Base-by-base conservation (phyloP, 2,113 vertebrate genomes). In the Takifugu bimaculatus region DNA sequence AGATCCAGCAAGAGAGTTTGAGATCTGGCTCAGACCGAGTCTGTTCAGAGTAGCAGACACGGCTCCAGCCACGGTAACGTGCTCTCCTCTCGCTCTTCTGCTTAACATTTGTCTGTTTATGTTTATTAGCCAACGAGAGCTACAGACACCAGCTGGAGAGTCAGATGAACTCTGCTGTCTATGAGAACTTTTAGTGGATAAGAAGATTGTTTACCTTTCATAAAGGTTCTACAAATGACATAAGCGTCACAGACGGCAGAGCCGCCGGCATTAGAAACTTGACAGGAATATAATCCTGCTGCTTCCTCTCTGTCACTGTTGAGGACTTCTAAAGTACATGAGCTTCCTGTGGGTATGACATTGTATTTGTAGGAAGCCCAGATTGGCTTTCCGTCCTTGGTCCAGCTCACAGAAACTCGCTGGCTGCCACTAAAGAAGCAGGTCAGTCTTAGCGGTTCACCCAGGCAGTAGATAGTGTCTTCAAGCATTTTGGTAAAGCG, bases 251-350 rank as follows among this genome's bases (percentile, higher is more conserved):
- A 93, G 57, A 91, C 90, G 29, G 90, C 93, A 9, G 85, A 90
- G 45, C 93, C 92, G 81, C 91, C 87, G 63, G 87, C 80, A 26
- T 97, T 96, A 51, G 92, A 90, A 60, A 93, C 91, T 54, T 92
- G 90, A 66, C 94, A 96, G 54, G 89, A 90, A 32, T 95, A 96
- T n/a, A 91, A 77, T 56, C 94, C 94, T 26, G 90, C 75, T 0
- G 73, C 80, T 4, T 93, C 91, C 0, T 87, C 80, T 80, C 84
- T 84, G 85, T 94, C 92, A 10, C 83, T 78, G 49, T 89, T 90
- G 72, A 86, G 87, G 81, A 85, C 90, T 63, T 94, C 93, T 80
- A 96, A 68, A 54, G 91, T 52, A 28, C 92, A 93, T 3, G 82
- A 89, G 71, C 90, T 88, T 0, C 87, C 83, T 32, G 72, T 85